Evolutionary conservation across 2,888 invertebrate species (phyloP).

Genomic region (Dynastes hyllus): DNA sequence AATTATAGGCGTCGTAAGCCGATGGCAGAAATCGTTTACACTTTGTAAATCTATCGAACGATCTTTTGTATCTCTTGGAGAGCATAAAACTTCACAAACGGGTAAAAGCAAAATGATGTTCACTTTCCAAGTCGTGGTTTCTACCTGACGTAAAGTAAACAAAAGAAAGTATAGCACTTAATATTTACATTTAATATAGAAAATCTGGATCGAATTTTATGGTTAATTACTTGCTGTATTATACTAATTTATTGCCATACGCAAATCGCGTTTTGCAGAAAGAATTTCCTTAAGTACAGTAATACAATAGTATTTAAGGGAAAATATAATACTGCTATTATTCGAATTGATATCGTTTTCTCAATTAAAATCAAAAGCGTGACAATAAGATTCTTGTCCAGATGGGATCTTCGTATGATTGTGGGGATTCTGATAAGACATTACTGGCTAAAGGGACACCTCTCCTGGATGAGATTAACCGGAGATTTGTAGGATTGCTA

Average conservation of each 20-base stretch:
- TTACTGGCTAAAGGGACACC: no score
- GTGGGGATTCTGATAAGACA: no score
- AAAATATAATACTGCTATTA: no score
- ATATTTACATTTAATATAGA: slow-evolving; percentile 13
- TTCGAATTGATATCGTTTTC: no score
- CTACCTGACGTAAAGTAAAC: slow-evolving; percentile 25
- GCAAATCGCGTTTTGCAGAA: no score
- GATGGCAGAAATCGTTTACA: slow-evolving; percentile 17
- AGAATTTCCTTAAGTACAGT: no score
- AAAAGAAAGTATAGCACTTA: slow-evolving; percentile 7
- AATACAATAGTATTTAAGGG: no score
- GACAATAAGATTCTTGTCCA: no score
- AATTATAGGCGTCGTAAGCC: slow-evolving; percentile 30
- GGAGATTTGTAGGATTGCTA: no score
- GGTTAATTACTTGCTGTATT: slow-evolving; percentile 23
- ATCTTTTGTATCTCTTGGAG: slow-evolving; percentile 4
- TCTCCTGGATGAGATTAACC: no score
- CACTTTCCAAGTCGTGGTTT: slow-evolving; percentile 37
- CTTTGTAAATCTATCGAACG: slow-evolving; percentile 20
- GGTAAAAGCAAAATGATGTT: slow-evolving; percentile 39
- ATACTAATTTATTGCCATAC: neutral
- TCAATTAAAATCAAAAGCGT: no score
- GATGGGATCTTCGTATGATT: no score
- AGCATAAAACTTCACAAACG: slow-evolving; percentile 44
- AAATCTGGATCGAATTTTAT: slow-evolving; percentile 48